These are phyloP conservation scores for Euschistus heros DNA, from an alignment of 1,140 invertebrate genomes.

Conservation along the genomic window DNA sequence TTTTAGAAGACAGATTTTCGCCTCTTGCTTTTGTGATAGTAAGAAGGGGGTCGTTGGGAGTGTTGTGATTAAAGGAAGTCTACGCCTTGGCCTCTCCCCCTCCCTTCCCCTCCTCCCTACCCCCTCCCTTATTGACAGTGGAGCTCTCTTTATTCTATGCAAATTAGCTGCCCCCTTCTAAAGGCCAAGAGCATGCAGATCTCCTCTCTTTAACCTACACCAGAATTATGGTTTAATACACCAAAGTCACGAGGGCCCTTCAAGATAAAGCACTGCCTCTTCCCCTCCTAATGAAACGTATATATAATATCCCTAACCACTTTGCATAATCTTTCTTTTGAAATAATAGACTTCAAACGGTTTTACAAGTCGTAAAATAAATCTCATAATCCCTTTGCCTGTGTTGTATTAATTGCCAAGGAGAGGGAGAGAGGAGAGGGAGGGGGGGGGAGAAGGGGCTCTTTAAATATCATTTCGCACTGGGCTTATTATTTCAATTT, in stretches of 20 bases:
- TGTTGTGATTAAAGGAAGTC: no score
- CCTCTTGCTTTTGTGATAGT: no score
- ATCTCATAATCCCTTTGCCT: neutral
- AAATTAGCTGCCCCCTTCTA: neutral
- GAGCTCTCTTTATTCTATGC: neutral
- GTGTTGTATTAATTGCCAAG: no score
- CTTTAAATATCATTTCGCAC: no score
- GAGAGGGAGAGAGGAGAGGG: no score
- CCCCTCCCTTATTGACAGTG: neutral
- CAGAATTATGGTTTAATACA: constrained; percentile 3
- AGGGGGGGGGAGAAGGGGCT: no score
- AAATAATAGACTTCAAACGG: constrained; percentile 7
- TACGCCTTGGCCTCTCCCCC: neutral
- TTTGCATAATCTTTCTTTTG: constrained; percentile 3
- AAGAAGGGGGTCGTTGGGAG: no score
- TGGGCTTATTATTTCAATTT: no score
- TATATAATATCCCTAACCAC: neutral
- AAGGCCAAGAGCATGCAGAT: neutral
- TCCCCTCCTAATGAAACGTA: neutral
- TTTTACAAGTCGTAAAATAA: constrained; percentile 7
- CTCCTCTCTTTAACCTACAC: neutral
- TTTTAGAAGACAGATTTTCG: no score
- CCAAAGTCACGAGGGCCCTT: neutral
- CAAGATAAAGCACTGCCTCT: neutral
- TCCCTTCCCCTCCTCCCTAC: neutral